A percentile compares a stretch with the other conserved stretches of the same genome.
phyloP scores from a whole-genome alignment of 2,888 invertebrate genomes.

The Trichopria drosophilae region DNA sequence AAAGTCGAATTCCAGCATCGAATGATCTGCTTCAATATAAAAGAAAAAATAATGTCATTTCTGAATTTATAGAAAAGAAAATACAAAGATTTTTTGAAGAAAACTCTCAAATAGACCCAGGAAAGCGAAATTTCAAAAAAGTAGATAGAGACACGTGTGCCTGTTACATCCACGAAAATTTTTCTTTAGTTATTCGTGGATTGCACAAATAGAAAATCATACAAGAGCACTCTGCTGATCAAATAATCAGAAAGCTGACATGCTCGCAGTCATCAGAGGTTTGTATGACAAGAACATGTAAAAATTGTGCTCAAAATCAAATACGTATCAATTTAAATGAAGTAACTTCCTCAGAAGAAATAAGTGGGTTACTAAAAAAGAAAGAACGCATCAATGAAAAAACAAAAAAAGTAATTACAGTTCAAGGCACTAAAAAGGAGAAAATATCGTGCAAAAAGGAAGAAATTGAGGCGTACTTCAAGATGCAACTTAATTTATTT shows the following conservation, averaged over 20 bases:
- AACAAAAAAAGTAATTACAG: background rate
- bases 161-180: constrained; percentile 28
- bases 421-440: background rate
- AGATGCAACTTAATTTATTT: background rate
- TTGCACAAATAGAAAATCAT: too few species aligned
- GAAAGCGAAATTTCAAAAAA: constrained; percentile 19
- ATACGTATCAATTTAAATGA: too few species aligned
- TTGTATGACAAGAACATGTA: background rate
- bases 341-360: background rate
- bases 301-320: background rate
- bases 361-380: constrained; percentile 1
- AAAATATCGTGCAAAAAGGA: background rate
- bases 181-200: too few species aligned
- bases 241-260: background rate
- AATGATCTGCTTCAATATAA: constrained; percentile 9
- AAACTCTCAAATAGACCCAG: constrained; percentile 23
- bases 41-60: constrained; percentile 7
- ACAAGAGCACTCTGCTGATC: background rate
- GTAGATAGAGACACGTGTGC: constrained; percentile 25
- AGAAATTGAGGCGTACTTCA: background rate
- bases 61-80: constrained; percentile 11
- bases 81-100: constrained; percentile 18
- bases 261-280: background rate
- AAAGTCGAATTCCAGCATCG: constrained; percentile 10
- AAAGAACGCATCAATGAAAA: too few species aligned